A percentile compares a stretch with the other conserved stretches of the same genome.
phyloP scores from a whole-genome alignment of 2,888 invertebrate genomes.

The Sminthurides aquaticus region DNA sequence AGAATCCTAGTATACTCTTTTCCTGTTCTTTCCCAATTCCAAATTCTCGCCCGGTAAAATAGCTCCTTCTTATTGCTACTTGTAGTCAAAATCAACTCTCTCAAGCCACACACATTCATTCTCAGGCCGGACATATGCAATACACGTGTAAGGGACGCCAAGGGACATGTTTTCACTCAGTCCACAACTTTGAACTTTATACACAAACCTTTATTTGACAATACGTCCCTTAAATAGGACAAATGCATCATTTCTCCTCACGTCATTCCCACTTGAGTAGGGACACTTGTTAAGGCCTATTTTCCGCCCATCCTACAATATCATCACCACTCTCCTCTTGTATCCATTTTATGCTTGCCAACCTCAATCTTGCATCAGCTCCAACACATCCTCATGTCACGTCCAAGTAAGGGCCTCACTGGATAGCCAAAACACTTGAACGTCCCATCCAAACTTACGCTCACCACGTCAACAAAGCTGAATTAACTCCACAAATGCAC shows the following conservation, averaged over 20 bases:
- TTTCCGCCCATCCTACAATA: background rate
- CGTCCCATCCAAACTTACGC: no score
- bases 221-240: background rate
- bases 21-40: no score
- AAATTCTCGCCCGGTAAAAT: no score
- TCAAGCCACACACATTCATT: conserved; percentile 1
- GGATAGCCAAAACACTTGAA: background rate
- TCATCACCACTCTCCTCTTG: no score
- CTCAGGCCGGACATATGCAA: background rate
- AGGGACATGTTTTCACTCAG: background rate
- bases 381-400: no score
- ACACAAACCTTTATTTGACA: no score
- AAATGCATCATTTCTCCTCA: conserved; percentile 6
- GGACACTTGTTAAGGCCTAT: background rate
- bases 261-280: background rate
- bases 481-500: no score
- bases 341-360: background rate
- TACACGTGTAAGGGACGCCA: conserved; percentile 5
- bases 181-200: background rate
- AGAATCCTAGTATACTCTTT: no score
- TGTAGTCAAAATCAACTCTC: background rate
- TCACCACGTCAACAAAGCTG: background rate
- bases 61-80: no score
- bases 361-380: background rate
- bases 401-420: background rate